Percentiles rank a stretch among this genome's conserved stretches.
phyloP scores from a whole-genome alignment of 23 tunicate species.

The Ciona savignyi region DNA sequence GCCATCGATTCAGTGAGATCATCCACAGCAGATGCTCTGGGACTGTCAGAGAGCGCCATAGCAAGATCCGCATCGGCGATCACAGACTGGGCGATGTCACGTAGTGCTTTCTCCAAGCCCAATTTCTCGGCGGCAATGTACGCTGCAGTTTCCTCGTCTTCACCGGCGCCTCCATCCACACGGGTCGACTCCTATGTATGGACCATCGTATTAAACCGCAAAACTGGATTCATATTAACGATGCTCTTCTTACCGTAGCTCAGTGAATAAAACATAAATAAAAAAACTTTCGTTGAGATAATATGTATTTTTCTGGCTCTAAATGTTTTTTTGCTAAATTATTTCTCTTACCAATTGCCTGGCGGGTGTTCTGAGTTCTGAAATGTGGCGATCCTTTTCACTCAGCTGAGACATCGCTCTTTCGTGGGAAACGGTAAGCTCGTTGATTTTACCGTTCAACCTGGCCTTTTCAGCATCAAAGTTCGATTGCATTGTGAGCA shows the following conservation, averaged over 20 bases:
- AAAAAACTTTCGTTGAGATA: neutral
- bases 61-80: conserved; percentile 97
- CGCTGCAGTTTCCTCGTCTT: conserved; percentile 59
- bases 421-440: conserved; percentile 70
- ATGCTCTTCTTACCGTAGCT: no score
- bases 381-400: conserved; percentile 55
- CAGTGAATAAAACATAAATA: neutral
- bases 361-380: conserved; percentile 38
- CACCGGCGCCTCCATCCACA: conserved; percentile 35
- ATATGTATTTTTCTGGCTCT: neutral
- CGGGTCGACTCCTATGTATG: conserved; percentile 70
- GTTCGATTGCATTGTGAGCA: conserved; percentile 88
- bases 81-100: conserved; percentile 96
- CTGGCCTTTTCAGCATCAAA: conserved; percentile 71
- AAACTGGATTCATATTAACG: no score
- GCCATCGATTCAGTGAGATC: conserved; percentile 86
- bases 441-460: conserved; percentile 78
- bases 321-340: neutral
- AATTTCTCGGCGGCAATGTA: conserved; percentile 52
- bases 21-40: conserved; percentile 69
- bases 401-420: conserved; percentile 53
- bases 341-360: conserved; percentile 42
- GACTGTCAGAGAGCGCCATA: conserved; percentile 87
- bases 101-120: conserved; percentile 74
- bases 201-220: neutral